A percentile compares a stretch with the other conserved stretches of the same genome.
These are phyloP conservation scores for Megaustenia siamemsis DNA, from an alignment of 2,888 invertebrate species.

Conservation along the genomic window DNA sequence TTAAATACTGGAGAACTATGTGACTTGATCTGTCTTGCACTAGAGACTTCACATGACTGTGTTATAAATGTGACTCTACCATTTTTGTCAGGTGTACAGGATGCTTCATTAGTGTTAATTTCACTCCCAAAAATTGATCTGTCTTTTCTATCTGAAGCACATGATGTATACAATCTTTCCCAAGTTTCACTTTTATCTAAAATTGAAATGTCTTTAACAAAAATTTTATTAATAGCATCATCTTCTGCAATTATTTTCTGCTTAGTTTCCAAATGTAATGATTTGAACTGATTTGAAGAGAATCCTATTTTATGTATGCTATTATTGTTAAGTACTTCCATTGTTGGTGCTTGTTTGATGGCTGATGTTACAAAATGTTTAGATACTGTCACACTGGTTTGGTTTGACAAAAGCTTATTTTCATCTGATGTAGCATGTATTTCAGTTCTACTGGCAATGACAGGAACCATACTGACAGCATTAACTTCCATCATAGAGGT, in stretches of 20 bases:
- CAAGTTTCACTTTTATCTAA: background rate
- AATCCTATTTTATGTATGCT: conserved; percentile 61
- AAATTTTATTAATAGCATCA: conserved; percentile 61
- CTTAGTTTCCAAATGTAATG: conserved; percentile 54
- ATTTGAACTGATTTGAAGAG: conserved; percentile 52
- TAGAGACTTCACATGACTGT: conserved; percentile 29
- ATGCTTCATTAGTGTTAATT: conserved; percentile 72
- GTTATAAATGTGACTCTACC: conserved; percentile 1
- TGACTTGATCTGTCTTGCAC: conserved; percentile 65
- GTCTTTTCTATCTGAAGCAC: conserved; percentile 54
- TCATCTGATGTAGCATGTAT: too few relatives aligned
- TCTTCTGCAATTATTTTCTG: conserved; percentile 69
- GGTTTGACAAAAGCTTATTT: too few relatives aligned
- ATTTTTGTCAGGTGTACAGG: conserved; percentile 66
- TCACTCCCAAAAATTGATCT: conserved; percentile 75
- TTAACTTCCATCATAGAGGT: background rate
- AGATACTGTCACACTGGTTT: background rate
- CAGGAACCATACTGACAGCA: background rate
- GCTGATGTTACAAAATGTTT: background rate
- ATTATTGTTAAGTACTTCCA: conserved; percentile 65
- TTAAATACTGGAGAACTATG: conserved; percentile 62
- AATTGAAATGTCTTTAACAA: conserved; percentile 69
- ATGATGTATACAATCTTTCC: background rate
- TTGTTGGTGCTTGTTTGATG: conserved; percentile 21
- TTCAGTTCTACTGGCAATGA: background rate